Evolutionary conservation across 2,797 vertebrate genomes (phyloP).

Genomic region (Champsocephalus gunnari): DNA sequence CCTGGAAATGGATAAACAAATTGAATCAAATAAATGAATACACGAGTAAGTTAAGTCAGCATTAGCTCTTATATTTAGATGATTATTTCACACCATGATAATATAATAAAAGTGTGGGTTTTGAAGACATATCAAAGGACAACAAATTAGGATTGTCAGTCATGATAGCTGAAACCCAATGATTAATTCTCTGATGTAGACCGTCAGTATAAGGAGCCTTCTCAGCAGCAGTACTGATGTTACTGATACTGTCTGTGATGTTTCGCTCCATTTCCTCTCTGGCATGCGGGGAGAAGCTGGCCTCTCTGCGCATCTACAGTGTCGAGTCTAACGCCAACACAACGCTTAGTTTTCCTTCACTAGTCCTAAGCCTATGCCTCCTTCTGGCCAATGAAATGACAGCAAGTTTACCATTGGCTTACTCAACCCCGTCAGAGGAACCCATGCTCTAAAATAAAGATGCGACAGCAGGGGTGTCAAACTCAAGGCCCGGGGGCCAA

Average conservation of each 20-base stretch:
- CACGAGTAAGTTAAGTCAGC: no score
- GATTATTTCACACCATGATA: background rate
- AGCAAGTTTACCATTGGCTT: conserved; percentile 22
- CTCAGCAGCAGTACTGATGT: conserved; percentile 11
- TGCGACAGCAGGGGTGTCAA: background rate
- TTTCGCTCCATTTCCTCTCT: conserved; percentile 14
- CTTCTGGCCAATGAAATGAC: conserved; percentile 35
- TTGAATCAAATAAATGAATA: no score
- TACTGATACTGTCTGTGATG: conserved; percentile 1
- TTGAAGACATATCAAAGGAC: background rate
- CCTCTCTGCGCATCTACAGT: conserved; percentile 23
- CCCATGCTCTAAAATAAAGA: background rate
- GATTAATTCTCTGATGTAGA: conserved; percentile 17
- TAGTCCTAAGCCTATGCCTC: conserved; percentile 20
- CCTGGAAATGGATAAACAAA: no score
- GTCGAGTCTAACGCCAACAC: conserved; percentile 29
- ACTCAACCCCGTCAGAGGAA: background rate
- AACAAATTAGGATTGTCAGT: background rate
- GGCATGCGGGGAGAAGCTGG: background rate
- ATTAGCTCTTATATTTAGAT: no score
- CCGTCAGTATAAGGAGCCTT: conserved; percentile 19
- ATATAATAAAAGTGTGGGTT: background rate
- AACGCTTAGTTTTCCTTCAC: conserved; percentile 45
- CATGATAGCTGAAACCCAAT: conserved; percentile 1
- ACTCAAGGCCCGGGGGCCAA: no score